These are phyloP conservation scores for Myotis vivesi DNA, from an alignment of 2,797 vertebrate genomes.

Conservation along the genomic window DNA sequence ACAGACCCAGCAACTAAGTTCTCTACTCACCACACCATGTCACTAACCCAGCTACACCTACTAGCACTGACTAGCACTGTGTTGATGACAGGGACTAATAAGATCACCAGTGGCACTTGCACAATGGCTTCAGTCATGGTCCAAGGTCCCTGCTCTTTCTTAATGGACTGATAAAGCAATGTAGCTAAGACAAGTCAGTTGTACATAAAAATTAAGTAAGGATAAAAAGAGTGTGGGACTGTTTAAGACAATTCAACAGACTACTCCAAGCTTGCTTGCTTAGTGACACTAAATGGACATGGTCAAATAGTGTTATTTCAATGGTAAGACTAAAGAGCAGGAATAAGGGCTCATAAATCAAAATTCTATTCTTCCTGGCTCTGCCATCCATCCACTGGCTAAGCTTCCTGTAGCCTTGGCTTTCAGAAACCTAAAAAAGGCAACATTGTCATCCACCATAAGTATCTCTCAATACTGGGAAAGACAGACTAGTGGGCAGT, in stretches of 20 bases:
- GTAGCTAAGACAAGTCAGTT: constrained; percentile 7
- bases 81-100: constrained; percentile 8
- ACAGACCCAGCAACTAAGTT: not conserved
- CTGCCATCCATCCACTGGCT: not conserved
- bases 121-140: not conserved
- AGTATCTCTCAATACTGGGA: not conserved
- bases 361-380: not conserved
- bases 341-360: not conserved
- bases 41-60: not conserved
- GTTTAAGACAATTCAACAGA: constrained; percentile 1
- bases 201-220: constrained; percentile 33
- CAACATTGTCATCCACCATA: not conserved
- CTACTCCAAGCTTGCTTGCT: not conserved
- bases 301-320: not conserved
- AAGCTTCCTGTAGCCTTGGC: not conserved
- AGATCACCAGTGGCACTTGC: not conserved
- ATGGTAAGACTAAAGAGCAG: not conserved
- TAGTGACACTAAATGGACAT: not conserved
- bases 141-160: not conserved
- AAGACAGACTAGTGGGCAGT: not conserved
- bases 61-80: not conserved
- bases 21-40: not conserved
- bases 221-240: not conserved
- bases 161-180: not conserved
- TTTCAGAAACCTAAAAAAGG: constrained; percentile 36